These are phyloP conservation scores for Eupithecia tripunctaria DNA, from an alignment of 2,888 invertebrate species.

Conservation along the genomic window DNA sequence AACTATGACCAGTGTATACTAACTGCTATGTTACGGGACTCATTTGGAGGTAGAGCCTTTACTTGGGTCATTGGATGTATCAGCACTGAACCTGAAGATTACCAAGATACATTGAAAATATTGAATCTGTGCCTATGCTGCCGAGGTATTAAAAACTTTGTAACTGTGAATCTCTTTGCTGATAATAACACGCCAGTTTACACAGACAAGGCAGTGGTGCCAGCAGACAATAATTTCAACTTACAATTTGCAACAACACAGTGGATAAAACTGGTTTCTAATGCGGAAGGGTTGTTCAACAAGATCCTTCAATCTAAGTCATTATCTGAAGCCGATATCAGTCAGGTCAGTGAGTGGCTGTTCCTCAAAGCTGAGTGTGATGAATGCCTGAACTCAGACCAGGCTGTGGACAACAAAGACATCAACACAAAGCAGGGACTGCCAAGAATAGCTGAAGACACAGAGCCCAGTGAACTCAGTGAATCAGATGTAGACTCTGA, in stretches of 20 bases:
- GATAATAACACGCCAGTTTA: constrained; percentile 86
- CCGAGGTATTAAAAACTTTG: constrained; percentile 88
- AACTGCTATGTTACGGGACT: constrained; percentile 88
- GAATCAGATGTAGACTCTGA: constrained; percentile 86
- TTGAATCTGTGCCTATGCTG: constrained; percentile 87
- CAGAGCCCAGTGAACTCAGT: constrained; percentile 85
- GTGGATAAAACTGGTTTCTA: constrained; percentile 91
- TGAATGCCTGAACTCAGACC: constrained; percentile 88
- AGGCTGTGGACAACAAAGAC: constrained; percentile 76
- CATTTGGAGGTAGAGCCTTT: constrained; percentile 90
- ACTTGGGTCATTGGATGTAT: constrained; percentile 89
- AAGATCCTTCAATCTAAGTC: constrained; percentile 88
- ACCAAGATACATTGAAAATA: constrained; percentile 88
- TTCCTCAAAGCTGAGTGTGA: constrained; percentile 94
- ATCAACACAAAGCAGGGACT: constrained; percentile 73
- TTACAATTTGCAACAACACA: constrained; percentile 93
- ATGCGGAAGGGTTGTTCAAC: constrained; percentile 93
- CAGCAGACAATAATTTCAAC: constrained; percentile 84
- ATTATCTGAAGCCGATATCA: constrained; percentile 89
- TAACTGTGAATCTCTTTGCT: constrained; percentile 88
- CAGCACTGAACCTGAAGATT: constrained; percentile 88
- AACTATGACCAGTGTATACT: constrained; percentile 87
- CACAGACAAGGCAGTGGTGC: constrained; percentile 67
- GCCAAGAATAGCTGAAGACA: constrained; percentile 81
- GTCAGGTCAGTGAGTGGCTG: constrained; percentile 91